Evolutionary conservation across 2,113 vertebrate genomes (phyloP).

Genomic region (Oreamnos americanus): DNA sequence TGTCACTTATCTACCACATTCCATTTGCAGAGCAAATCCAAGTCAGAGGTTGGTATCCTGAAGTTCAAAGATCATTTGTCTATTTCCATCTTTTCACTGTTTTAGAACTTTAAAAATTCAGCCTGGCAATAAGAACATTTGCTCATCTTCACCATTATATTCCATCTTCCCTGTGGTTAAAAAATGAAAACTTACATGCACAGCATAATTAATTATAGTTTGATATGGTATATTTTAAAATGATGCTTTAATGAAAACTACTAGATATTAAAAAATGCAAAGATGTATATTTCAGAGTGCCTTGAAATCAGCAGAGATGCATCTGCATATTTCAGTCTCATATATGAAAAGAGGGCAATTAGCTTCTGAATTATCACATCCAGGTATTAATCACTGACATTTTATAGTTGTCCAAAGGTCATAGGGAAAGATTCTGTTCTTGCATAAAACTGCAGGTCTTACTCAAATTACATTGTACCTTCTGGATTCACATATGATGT

Average conservation of each 20-base stretch:
- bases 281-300: slow-evolving; percentile 11
- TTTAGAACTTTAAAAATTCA: background rate
- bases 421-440: background rate
- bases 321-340: slow-evolving; percentile 33
- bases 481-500: background rate
- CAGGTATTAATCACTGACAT: slow-evolving; percentile 57
- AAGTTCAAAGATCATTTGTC: background rate
- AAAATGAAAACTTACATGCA: background rate
- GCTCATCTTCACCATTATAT: background rate
- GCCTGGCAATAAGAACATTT: background rate
- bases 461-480: background rate
- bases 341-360: slow-evolving; percentile 52
- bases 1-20: background rate
- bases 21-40: background rate
- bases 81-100: background rate
- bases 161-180: background rate
- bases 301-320: slow-evolving; percentile 41
- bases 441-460: slow-evolving; percentile 12
- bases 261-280: background rate
- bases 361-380: slow-evolving; percentile 33
- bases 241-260: background rate
- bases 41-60: background rate
- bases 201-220: background rate
- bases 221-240: background rate
- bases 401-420: slow-evolving; percentile 13